A percentile compares a stretch with the other conserved stretches of the same genome.
Evolutionary conservation across 2,797 vertebrate genomes (phyloP).

Genomic region (Gouania willdenowi): DNA sequence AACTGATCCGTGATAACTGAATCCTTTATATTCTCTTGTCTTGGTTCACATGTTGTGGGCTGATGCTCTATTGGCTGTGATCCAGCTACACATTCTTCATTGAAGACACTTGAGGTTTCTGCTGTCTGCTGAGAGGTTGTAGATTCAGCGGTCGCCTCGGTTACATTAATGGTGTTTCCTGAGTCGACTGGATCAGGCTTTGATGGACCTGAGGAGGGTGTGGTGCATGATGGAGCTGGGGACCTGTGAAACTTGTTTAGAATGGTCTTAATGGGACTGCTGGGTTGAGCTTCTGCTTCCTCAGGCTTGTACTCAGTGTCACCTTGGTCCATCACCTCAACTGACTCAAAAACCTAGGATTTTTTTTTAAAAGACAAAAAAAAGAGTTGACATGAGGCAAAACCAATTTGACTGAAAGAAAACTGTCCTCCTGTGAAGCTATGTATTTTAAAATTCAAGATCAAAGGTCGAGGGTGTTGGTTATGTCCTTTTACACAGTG

Average conservation of each 20-base stretch:
- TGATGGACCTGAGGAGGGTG: slow-evolving; percentile 67
- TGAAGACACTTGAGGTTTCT: slow-evolving; percentile 21
- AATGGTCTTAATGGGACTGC: slow-evolving; percentile 42
- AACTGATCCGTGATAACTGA: slow-evolving; percentile 5
- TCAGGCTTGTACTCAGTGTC: slow-evolving; percentile 77
- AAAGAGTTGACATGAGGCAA: no score
- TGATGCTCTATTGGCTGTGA: slow-evolving; percentile 13
- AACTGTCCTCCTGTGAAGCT: no score
- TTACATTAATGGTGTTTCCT: slow-evolving; percentile 60
- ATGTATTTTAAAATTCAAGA: no score
- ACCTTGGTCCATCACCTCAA: slow-evolving; percentile 79
- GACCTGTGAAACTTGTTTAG: slow-evolving; percentile 70
- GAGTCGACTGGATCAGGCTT: slow-evolving; percentile 79
- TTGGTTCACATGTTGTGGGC: neutral
- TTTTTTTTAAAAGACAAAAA: no score
- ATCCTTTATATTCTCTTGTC: slow-evolving; percentile 1
- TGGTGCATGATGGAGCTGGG: slow-evolving; percentile 79
- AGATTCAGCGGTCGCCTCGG: slow-evolving; percentile 54
- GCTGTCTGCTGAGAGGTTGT: slow-evolving; percentile 17
- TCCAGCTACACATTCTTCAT: slow-evolving; percentile 20
- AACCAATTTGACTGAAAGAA: no score
- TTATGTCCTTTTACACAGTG: no score
- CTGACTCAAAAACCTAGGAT: slow-evolving; percentile 92
- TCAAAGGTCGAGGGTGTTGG: no score
- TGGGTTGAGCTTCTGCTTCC: slow-evolving; percentile 65